Conservation (phyloP, 2,797 vertebrate species). For the Crypturellus tataupa region DNA sequence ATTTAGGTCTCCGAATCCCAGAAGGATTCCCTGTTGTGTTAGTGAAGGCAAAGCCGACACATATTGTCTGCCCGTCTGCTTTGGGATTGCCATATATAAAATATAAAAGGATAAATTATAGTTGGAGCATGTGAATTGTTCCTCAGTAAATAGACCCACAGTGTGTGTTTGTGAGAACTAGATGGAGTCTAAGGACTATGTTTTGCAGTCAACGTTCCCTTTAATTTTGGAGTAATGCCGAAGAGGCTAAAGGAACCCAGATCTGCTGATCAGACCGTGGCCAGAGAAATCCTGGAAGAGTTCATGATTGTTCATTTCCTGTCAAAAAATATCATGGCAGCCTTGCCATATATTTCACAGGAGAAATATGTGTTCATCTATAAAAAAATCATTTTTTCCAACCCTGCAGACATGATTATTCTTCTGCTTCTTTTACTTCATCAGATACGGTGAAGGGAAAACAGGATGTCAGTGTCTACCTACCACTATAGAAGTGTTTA, state of each 20-base stretch:
- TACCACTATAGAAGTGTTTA: conserved; percentile 8
- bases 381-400: not conserved
- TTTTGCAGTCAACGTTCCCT: not conserved
- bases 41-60: not conserved
- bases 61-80: not conserved
- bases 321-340: not conserved
- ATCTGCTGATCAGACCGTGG: conserved; percentile 1
- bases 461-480: not conserved
- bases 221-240: not conserved
- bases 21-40: not conserved
- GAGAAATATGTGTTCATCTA: conserved; percentile 11
- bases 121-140: not conserved
- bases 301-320: conserved; percentile 10
- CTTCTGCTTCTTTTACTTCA: not conserved
- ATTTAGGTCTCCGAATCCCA: not conserved
- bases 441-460: not conserved
- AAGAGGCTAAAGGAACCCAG: not conserved
- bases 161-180: not conserved
- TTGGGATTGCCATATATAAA: not conserved
- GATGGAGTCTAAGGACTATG: not conserved
- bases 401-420: not conserved
- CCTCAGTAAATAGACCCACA: not conserved
- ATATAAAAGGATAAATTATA: not conserved
- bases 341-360: not conserved
- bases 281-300: conserved; percentile 20